A percentile compares a stretch with the other conserved stretches of the same genome.
Conservation (phyloP, 2,113 vertebrate genomes). For the Carettochelys insculpta region DNA sequence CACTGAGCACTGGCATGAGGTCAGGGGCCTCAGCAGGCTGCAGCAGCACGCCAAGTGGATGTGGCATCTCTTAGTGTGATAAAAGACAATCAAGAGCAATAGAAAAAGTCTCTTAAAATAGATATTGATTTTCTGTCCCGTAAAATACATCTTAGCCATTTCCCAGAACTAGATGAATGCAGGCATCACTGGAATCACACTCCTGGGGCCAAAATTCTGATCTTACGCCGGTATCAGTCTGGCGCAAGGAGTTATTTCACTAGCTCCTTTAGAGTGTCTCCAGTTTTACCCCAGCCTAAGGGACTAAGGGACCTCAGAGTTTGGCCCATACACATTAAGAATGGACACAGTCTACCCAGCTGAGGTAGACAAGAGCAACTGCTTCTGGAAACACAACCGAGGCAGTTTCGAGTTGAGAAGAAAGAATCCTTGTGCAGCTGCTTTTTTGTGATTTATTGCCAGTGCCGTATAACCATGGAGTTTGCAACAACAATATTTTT, state of each 20-base stretch:
- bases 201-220: not conserved
- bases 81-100: slow-evolving; percentile 49
- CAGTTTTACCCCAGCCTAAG: not conserved
- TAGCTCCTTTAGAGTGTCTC: not conserved
- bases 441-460: not conserved
- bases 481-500: not conserved
- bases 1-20: not conserved
- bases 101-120: slow-evolving; percentile 50
- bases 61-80: slow-evolving; percentile 29
- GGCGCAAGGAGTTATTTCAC: accelerated
- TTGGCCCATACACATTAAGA: not conserved
- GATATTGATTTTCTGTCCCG: slow-evolving; percentile 56
- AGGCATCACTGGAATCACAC: not conserved
- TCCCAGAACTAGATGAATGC: not conserved
- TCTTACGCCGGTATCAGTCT: not conserved
- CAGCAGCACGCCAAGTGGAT: not conserved
- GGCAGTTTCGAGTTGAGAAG: not conserved
- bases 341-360: not conserved
- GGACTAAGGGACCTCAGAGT: not conserved
- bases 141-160: not conserved
- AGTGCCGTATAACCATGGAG: not conserved
- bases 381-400: not conserved
- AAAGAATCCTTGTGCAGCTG: not conserved
- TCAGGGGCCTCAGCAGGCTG: not conserved
- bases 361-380: not conserved